Conservation (phyloP, 2,888 invertebrate species). For the Luffia ferchaultella region DNA sequence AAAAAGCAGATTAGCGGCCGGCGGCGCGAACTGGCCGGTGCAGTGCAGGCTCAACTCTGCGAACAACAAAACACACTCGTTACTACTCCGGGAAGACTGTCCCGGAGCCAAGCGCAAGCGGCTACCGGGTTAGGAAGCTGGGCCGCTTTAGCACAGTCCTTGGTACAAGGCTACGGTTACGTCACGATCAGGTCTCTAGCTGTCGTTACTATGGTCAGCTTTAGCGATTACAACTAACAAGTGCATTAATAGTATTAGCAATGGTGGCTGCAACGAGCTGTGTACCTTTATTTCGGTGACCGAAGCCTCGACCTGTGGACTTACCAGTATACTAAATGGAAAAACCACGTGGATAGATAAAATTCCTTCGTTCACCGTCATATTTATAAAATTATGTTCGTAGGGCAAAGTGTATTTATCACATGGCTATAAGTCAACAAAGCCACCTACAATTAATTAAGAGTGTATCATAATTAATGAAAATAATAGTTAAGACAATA, state of each 20-base stretch:
- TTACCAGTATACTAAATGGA: no score
- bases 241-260: not conserved
- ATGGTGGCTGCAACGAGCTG: not conserved
- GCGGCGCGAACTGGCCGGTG: conserved; percentile 64
- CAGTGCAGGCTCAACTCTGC: conserved; percentile 65
- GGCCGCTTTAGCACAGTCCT: conserved; percentile 26
- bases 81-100: conserved; percentile 53
- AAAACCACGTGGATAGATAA: no score
- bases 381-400: no score
- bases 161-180: conserved; percentile 24
- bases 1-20: conserved; percentile 65
- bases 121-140: conserved; percentile 64
- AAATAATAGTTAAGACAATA: no score
- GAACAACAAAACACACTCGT: conserved; percentile 67
- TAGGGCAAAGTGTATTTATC: no score
- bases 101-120: conserved; percentile 64
- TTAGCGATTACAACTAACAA: conserved; percentile 15
- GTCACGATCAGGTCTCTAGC: conserved; percentile 19
- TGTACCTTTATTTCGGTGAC: not conserved
- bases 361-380: no score
- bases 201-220: conserved; percentile 31
- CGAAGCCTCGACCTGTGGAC: no score
- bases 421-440: no score
- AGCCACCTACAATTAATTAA: no score
- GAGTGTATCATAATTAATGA: no score